Evolutionary conservation across 2,113 vertebrate species (phyloP).

Genomic region (Formicarius rufipectus): DNA sequence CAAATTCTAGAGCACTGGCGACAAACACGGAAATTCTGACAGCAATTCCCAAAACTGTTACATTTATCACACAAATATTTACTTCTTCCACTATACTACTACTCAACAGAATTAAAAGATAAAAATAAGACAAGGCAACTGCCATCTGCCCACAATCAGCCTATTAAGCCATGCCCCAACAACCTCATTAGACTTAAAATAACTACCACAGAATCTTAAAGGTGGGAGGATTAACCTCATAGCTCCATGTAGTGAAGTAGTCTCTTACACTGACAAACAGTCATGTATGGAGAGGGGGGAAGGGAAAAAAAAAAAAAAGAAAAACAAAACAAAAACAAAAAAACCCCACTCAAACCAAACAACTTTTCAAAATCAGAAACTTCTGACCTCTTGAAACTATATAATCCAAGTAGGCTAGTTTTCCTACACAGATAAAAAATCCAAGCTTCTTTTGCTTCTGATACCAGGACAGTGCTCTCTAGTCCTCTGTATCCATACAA

Average conservation of each 20-base stretch:
- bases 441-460: not conserved
- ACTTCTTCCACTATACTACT: not conserved
- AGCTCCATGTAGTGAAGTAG: not conserved
- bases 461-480: not conserved
- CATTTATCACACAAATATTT: not conserved
- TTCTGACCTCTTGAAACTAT: not conserved
- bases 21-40: not conserved
- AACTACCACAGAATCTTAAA: conserved; percentile 50
- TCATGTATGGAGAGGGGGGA: too few species aligned
- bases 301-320: rapidly evolving
- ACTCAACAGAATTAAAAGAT: conserved; percentile 25
- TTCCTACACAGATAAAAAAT: not conserved
- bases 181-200: conserved; percentile 67
- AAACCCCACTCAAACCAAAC: too few species aligned
- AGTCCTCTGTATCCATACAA: rapidly evolving
- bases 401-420: not conserved
- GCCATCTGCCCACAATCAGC: conserved; percentile 50
- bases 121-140: conserved; percentile 42
- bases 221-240: conserved; percentile 46
- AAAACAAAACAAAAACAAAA: too few species aligned
- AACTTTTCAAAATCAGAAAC: not conserved
- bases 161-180: conserved; percentile 61
- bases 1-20: not conserved
- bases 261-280: not conserved
- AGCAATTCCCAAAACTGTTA: not conserved